These are phyloP conservation scores for Tholera decimalis DNA, from an alignment of 2,888 invertebrate genomes.

Conservation along the genomic window DNA sequence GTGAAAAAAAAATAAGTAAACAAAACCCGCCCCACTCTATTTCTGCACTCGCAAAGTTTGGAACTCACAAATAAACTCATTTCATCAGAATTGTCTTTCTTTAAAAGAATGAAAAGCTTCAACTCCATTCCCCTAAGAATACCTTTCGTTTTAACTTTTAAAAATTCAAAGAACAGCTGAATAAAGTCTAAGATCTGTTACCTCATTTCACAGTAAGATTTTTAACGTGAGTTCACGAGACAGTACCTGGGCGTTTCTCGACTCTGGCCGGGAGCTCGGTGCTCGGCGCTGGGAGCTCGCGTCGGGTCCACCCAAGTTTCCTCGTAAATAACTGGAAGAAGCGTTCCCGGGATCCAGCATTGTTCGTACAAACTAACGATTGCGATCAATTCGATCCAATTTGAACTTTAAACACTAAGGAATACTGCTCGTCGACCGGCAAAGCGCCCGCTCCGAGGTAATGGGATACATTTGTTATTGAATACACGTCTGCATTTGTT, in stretches of 20 bases:
- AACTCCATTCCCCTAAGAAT: slow-evolving; percentile 50
- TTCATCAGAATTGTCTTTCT: slow-evolving; percentile 59
- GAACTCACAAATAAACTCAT: slow-evolving; percentile 50
- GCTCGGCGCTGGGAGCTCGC: slow-evolving; percentile 17
- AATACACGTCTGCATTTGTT: slow-evolving; percentile 65
- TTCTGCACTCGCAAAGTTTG: slow-evolving; percentile 37
- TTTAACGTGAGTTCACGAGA: slow-evolving; percentile 56
- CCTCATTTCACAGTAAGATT: slow-evolving; percentile 67
- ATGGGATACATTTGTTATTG: slow-evolving; percentile 66
- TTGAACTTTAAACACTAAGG: slow-evolving; percentile 55
- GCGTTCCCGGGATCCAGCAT: slow-evolving; percentile 44
- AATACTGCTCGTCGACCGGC: slow-evolving; percentile 12
- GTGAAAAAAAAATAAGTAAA: slow-evolving; percentile 9
- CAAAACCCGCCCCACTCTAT: slow-evolving; percentile 16
- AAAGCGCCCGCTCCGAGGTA: slow-evolving; percentile 36
- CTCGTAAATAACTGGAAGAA: slow-evolving; percentile 63
- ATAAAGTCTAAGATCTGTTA: slow-evolving; percentile 65
- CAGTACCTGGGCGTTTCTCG: slow-evolving; percentile 44
- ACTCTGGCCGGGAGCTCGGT: slow-evolving; percentile 9
- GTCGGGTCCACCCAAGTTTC: slow-evolving; percentile 58
- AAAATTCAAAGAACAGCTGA: slow-evolving; percentile 59
- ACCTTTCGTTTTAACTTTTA: slow-evolving; percentile 63
- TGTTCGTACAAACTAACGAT: slow-evolving; percentile 61
- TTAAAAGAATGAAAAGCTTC: slow-evolving; percentile 55
- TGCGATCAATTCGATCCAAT: slow-evolving; percentile 58